phyloP scores from a whole-genome alignment of 2,888 invertebrate species.

The Aporophyla lueneburgensis region DNA sequence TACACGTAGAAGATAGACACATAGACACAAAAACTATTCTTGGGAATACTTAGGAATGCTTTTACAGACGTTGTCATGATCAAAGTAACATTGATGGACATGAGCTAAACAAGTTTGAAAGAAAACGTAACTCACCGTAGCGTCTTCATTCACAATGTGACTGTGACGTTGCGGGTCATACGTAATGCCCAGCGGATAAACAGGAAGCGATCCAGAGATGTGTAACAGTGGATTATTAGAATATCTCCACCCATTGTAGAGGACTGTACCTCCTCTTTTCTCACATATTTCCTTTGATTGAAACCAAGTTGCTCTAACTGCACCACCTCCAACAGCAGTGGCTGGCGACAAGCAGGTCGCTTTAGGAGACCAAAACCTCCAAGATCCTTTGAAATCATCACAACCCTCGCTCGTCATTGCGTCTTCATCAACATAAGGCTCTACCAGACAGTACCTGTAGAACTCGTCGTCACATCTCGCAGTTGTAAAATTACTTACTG shows the following conservation, averaged over 20 bases:
- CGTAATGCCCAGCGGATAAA: constrained; percentile 80
- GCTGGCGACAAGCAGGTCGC: constrained; percentile 80
- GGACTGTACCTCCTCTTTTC: constrained; percentile 76
- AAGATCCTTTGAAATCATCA: constrained; percentile 69
- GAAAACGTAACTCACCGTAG: constrained; percentile 57
- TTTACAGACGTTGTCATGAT: constrained; percentile 46
- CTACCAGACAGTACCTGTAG: constrained; percentile 84
- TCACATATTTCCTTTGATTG: constrained; percentile 80
- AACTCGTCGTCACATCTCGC: constrained; percentile 80
- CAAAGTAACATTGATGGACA: constrained; percentile 57
- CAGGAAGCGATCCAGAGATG: constrained; percentile 63
- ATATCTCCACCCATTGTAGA: constrained; percentile 86
- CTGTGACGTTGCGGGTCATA: constrained; percentile 71
- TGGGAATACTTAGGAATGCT: constrained; percentile 49
- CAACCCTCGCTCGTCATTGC: constrained; percentile 75
- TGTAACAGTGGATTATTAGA: constrained; percentile 78
- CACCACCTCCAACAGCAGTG: constrained; percentile 74
- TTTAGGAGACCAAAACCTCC: constrained; percentile 80
- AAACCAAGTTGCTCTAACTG: constrained; percentile 84
- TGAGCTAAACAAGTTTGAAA: constrained; percentile 51
- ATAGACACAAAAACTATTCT: constrained; percentile 32
- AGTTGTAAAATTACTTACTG: constrained; percentile 78
- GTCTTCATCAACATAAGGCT: constrained; percentile 75
- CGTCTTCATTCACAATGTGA: constrained; percentile 72
- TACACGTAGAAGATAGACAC: constrained; percentile 8